Evolutionary conservation across 2,113 vertebrate species (phyloP).

Genomic region (Fregata magnificens): DNA sequence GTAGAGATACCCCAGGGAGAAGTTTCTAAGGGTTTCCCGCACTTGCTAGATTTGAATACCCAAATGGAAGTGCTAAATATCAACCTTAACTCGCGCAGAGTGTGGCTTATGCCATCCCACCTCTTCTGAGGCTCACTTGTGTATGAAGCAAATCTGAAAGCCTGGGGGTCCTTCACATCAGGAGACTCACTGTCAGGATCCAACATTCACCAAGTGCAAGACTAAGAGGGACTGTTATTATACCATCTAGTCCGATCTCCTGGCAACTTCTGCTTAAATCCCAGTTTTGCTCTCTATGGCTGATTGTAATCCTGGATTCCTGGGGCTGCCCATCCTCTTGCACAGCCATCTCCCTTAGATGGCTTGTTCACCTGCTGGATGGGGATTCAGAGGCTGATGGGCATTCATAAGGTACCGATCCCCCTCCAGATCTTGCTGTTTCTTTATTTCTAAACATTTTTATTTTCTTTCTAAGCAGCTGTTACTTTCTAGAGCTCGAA

Average conservation of each 20-base stretch:
- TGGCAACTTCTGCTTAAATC: background rate
- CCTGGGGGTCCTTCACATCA: rapidly evolving
- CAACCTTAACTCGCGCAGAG: background rate
- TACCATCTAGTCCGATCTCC: background rate
- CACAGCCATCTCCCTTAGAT: background rate
- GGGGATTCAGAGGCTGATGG: background rate
- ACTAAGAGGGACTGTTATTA: background rate
- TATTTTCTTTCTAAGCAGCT: background rate
- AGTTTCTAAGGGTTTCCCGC: background rate
- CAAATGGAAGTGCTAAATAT: background rate
- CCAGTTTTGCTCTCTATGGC: background rate
- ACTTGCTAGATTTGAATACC: background rate
- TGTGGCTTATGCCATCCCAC: background rate
- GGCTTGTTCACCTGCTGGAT: background rate
- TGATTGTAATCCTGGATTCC: background rate
- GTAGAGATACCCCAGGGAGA: background rate
- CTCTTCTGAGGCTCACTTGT: background rate
- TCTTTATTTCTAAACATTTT: background rate
- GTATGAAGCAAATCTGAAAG: background rate
- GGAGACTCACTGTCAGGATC: background rate
- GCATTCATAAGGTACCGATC: background rate
- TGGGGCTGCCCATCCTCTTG: background rate
- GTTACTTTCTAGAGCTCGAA: background rate
- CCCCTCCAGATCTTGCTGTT: background rate
- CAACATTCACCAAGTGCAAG: background rate